These are phyloP conservation scores for Eupithecia insigniata DNA, from an alignment of 2,888 invertebrate species.

Conservation along the genomic window DNA sequence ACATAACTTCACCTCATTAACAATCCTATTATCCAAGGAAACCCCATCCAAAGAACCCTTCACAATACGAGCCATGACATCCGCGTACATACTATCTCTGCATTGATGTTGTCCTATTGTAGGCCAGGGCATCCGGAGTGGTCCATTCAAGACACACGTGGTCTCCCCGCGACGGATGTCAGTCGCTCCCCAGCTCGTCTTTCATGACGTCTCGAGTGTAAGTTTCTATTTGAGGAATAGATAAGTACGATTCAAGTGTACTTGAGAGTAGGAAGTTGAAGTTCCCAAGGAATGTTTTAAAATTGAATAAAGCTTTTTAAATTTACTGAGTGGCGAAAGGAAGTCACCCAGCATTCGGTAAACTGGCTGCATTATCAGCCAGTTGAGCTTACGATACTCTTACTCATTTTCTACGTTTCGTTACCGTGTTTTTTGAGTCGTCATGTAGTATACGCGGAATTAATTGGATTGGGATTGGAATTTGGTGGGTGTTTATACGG, in stretches of 20 bases:
- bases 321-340: not conserved
- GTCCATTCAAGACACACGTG: constrained; percentile 78
- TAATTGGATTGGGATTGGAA: no score
- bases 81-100: constrained; percentile 51
- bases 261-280: not conserved
- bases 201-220: constrained; percentile 33
- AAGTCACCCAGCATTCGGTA: not conserved
- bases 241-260: constrained; percentile 25
- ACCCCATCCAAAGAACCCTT: constrained; percentile 23
- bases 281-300: not conserved
- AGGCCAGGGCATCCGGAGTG: constrained; percentile 70
- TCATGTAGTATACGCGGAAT: no score
- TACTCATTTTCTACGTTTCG: not conserved
- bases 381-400: no score
- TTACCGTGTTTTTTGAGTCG: not conserved
- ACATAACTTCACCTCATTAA: constrained; percentile 24
- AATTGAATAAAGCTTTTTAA: not conserved
- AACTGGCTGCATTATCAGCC: no score
- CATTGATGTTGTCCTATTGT: constrained; percentile 58
- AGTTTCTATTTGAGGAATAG: constrained; percentile 34
- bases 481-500: no score
- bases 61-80: constrained; percentile 36
- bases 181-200: constrained; percentile 38
- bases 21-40: constrained; percentile 18
- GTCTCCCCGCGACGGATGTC: constrained; percentile 70